A percentile compares a stretch with the other conserved stretches of the same genome.
phyloP scores from a whole-genome alignment of 2,888 invertebrate genomes.

The Tigriopus californicus region DNA sequence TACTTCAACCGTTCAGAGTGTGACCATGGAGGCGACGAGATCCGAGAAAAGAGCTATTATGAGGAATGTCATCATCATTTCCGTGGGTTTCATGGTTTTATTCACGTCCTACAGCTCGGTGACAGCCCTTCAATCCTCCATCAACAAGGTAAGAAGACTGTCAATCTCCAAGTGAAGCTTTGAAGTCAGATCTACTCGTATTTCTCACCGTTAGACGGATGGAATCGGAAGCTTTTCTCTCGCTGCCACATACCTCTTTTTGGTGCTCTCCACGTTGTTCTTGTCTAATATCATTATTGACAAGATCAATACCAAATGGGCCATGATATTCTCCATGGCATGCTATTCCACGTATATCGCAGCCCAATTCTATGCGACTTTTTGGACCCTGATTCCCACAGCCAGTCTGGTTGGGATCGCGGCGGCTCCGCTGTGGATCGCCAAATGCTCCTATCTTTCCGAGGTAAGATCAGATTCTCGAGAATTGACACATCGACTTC shows the following conservation, averaged over 20 bases:
- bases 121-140: not conserved
- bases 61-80: not conserved
- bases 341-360: conserved; percentile 32
- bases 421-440: conserved; percentile 56
- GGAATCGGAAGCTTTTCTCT: not conserved
- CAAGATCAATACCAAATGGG: not conserved
- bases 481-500: too few relatives aligned
- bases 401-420: conserved; percentile 31
- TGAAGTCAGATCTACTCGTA: not conserved
- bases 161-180: not conserved
- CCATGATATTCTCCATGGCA: conserved; percentile 28
- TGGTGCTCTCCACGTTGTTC: not conserved
- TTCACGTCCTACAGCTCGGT: not conserved
- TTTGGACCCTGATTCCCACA: conserved; percentile 25
- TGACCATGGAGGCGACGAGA: too few relatives aligned
- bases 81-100: not conserved
- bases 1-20: too few relatives aligned
- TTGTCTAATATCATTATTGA: not conserved
- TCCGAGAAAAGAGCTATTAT: not conserved
- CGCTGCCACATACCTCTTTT: not conserved
- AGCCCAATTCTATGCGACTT: conserved; percentile 31
- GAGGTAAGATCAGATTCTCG: conserved; percentile 17
- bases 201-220: not conserved
- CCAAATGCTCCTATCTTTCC: conserved; percentile 87
- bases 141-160: not conserved